These are phyloP conservation scores for Microchirus variegatus DNA, from an alignment of 2,797 vertebrate genomes.

Conservation along the genomic window DNA sequence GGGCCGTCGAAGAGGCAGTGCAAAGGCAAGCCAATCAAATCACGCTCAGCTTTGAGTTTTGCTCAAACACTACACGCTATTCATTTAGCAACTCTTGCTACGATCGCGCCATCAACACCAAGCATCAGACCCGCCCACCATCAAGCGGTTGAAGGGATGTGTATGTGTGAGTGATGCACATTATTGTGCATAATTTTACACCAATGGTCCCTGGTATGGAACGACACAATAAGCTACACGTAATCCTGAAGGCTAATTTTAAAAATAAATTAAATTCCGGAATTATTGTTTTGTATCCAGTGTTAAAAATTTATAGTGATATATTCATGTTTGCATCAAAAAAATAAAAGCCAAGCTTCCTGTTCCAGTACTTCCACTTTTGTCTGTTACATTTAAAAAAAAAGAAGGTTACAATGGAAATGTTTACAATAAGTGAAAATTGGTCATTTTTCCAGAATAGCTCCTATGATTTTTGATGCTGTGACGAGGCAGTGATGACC, in stretches of 20 bases:
- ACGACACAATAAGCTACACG: background rate
- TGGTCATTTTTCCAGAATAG: slow-evolving; percentile 72
- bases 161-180: background rate
- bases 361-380: slow-evolving; percentile 60
- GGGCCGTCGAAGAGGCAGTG: background rate
- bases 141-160: no score
- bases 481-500: slow-evolving; percentile 28
- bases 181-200: background rate
- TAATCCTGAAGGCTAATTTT: background rate
- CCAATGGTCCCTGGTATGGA: slow-evolving; percentile 16
- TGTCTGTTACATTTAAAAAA: slow-evolving; percentile 62
- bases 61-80: no score
- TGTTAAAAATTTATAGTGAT: slow-evolving; percentile 29
- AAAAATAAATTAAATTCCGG: slow-evolving; percentile 17
- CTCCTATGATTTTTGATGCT: slow-evolving; percentile 54
- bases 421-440: slow-evolving; percentile 88
- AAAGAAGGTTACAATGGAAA: slow-evolving; percentile 82
- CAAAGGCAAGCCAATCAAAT: no score
- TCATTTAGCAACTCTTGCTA: no score
- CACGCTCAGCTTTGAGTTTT: no score
- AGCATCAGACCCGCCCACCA: no score
- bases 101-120: no score
- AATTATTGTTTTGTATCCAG: background rate
- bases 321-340: slow-evolving; percentile 23
- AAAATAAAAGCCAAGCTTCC: slow-evolving; percentile 27